Percentiles rank a stretch among this genome's conserved stretches.
phyloP scores from a whole-genome alignment of 2,888 invertebrate genomes.

The Drosophila picticornis region DNA sequence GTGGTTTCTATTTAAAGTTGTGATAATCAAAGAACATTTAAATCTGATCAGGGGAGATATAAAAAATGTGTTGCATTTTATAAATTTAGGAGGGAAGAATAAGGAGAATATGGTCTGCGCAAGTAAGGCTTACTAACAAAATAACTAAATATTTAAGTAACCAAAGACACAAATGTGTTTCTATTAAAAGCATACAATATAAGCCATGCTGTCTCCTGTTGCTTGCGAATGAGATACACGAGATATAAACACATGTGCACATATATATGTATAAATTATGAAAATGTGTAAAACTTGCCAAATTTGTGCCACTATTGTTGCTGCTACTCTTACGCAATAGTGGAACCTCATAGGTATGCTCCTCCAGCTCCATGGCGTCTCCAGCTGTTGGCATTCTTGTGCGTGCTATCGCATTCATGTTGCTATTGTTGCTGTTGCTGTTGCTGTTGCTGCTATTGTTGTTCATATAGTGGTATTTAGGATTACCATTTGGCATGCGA shows the following conservation, averaged over 20 bases:
- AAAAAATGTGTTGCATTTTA: not conserved
- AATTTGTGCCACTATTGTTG: constrained; percentile 48
- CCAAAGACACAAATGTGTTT: not conserved
- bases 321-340: constrained; percentile 55
- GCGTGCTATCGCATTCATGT: constrained; percentile 19
- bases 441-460: constrained; percentile 29
- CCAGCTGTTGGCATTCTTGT: constrained; percentile 17
- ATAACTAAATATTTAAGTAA: not conserved
- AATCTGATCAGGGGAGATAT: not conserved
- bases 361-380: constrained; percentile 54
- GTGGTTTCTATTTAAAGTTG: not conserved
- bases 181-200: not conserved
- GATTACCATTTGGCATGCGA: constrained; percentile 55
- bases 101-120: not conserved
- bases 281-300: constrained; percentile 41
- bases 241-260: not conserved
- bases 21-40: not conserved
- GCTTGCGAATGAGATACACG: not conserved
- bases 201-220: not conserved
- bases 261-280: not conserved
- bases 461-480: constrained; percentile 40
- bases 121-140: not conserved
- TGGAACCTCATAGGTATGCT: constrained; percentile 78
- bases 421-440: constrained; percentile 17
- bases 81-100: not conserved